A percentile compares a stretch with the other conserved stretches of the same genome.
phyloP scores from a whole-genome alignment of 2,113 vertebrate genomes.

The Lampris incognitus region DNA sequence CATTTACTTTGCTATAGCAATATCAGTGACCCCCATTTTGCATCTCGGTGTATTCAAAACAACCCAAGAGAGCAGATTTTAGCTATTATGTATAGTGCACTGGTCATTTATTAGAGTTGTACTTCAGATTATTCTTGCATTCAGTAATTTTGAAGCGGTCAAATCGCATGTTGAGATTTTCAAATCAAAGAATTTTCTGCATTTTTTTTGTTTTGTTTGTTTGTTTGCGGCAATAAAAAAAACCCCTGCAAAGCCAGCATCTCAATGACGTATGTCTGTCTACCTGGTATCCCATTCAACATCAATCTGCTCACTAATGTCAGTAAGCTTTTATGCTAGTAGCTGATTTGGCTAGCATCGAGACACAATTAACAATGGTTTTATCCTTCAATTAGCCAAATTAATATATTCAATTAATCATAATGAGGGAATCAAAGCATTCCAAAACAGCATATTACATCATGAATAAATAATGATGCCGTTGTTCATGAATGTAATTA shows the following conservation, averaged over 20 bases:
- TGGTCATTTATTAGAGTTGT: not conserved
- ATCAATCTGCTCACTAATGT: constrained; percentile 26
- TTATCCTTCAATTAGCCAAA: constrained; percentile 59
- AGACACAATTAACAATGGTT: constrained; percentile 37
- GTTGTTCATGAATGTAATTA: constrained; percentile 56
- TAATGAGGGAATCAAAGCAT: constrained; percentile 57
- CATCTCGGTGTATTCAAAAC: too few species aligned
- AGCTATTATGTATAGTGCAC: not conserved
- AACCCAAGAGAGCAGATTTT: not conserved
- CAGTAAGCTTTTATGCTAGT: constrained; percentile 20
- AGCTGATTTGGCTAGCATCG: constrained; percentile 50
- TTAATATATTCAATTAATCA: constrained; percentile 49
- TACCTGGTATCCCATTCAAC: constrained; percentile 24
- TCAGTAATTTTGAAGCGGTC: constrained; percentile 26
- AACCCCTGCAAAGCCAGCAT: not conserved
- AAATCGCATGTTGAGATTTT: constrained; percentile 31
- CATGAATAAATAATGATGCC: constrained; percentile 54
- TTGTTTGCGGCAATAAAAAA: constrained; percentile 37
- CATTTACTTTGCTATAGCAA: too few species aligned
- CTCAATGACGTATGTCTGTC: constrained; percentile 27
- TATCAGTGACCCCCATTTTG: too few species aligned
- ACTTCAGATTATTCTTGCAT: not conserved
- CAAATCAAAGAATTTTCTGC: constrained; percentile 25
- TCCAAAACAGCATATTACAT: constrained; percentile 48
- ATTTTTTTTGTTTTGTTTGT: not conserved